Evolutionary conservation across 2,888 invertebrate species (phyloP).

Genomic region (Biston betularia): DNA sequence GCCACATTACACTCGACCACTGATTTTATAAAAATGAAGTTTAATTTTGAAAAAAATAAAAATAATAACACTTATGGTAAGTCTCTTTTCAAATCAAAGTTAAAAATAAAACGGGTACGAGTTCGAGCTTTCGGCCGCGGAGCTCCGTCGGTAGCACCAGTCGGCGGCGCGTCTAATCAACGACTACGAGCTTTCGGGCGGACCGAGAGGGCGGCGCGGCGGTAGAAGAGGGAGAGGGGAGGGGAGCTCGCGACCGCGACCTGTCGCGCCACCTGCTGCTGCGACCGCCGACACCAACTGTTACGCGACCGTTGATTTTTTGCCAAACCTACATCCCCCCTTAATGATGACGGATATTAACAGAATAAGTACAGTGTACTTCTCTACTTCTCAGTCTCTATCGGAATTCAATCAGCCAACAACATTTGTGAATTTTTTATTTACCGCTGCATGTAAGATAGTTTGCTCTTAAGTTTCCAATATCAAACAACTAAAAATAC

Average conservation of each 20-base stretch:
- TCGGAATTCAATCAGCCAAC: background rate
- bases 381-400: constrained; percentile 5
- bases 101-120: constrained; percentile 49
- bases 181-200: constrained; percentile 84
- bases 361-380: constrained; percentile 72
- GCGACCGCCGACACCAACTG: constrained; percentile 72
- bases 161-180: constrained; percentile 70
- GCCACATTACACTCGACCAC: constrained; percentile 65
- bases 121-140: constrained; percentile 57
- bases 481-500: no score
- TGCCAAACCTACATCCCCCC: constrained; percentile 60
- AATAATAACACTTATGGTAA: no score
- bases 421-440: background rate
- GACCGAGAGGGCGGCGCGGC: constrained; percentile 80
- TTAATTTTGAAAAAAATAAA: background rate
- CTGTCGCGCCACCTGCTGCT: constrained; percentile 83
- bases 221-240: constrained; percentile 44
- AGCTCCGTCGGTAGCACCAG: constrained; percentile 64
- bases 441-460: background rate
- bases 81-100: constrained; percentile 24
- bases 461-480: no score
- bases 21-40: constrained; percentile 18
- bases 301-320: constrained; percentile 85
- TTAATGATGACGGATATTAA: constrained; percentile 26
- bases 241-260: constrained; percentile 64